Evolutionary conservation across 2,113 vertebrate species (phyloP).

Genomic region (Nothocercus julius): DNA sequence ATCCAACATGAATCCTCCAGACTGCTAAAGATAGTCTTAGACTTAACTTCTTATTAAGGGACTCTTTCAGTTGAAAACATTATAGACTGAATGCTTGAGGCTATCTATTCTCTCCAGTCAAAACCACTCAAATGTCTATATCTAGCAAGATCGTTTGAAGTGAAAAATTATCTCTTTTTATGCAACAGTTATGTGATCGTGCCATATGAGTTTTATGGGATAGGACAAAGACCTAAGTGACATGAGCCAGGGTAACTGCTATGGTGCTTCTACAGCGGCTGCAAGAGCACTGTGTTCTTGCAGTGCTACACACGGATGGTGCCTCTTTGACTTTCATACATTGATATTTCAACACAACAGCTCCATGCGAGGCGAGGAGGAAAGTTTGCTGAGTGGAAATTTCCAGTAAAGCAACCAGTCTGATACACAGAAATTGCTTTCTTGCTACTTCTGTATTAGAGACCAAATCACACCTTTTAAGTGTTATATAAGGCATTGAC

Average conservation of each 20-base stretch:
- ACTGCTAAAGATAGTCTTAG: neutral
- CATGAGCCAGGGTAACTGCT: neutral
- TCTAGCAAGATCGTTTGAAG: neutral
- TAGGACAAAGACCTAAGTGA: neutral
- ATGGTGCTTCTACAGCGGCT: neutral
- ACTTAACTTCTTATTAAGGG: neutral
- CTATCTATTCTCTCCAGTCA: neutral
- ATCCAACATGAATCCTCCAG: neutral
- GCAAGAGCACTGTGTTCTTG: neutral
- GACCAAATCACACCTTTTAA: neutral
- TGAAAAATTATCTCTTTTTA: neutral
- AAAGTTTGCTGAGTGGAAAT: neutral
- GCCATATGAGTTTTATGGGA: neutral
- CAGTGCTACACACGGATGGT: neutral
- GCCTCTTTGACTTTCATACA: neutral
- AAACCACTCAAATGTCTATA: neutral
- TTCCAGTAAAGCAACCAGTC: neutral
- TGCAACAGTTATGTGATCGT: neutral
- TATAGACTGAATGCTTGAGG: neutral
- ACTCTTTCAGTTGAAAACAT: accelerated
- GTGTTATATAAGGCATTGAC: neutral
- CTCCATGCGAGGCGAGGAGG: neutral
- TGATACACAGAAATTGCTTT: neutral
- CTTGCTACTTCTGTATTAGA: conserved; percentile 47
- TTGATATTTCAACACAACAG: neutral